Percentiles rank a stretch among this genome's conserved stretches.
These are phyloP conservation scores for Myodes glareolus DNA, from an alignment of 2,113 vertebrate genomes.

Conservation along the genomic window DNA sequence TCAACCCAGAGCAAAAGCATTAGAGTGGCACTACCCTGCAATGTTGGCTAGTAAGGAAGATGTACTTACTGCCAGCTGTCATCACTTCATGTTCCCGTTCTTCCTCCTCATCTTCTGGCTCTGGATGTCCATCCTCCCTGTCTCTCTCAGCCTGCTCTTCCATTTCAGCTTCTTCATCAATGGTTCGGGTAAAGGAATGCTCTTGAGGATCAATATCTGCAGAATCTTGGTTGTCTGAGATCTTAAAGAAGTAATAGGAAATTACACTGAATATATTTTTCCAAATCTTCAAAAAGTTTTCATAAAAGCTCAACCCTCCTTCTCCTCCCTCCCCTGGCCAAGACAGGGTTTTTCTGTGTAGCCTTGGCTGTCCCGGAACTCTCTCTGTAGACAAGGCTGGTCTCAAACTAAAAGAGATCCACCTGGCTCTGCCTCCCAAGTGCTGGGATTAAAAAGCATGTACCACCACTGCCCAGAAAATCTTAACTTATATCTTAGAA, in stretches of 20 bases:
- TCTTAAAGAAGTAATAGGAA: slow-evolving; percentile 84
- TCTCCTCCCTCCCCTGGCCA: neutral
- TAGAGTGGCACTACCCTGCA: neutral
- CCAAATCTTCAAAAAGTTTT: neutral
- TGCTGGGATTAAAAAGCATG: neutral
- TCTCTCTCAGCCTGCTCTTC: slow-evolving; percentile 96
- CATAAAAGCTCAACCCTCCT: neutral
- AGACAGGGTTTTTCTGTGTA: neutral
- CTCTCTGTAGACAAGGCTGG: neutral
- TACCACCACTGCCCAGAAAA: neutral
- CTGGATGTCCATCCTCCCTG: slow-evolving; percentile 93
- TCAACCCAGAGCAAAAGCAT: neutral
- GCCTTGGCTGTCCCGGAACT: neutral
- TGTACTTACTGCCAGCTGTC: slow-evolving; percentile 97
- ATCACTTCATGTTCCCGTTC: slow-evolving; percentile 97
- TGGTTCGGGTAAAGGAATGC: slow-evolving; percentile 95
- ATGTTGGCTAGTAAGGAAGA: slow-evolving; percentile 13
- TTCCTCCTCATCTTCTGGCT: slow-evolving; percentile 96
- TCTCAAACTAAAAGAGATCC: neutral
- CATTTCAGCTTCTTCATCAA: slow-evolving; percentile 97
- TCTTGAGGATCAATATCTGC: slow-evolving; percentile 95
- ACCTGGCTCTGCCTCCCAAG: neutral
- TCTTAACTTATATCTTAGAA: slow-evolving; percentile 43
- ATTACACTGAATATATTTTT: slow-evolving; percentile 28
- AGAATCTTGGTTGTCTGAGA: slow-evolving; percentile 95